Evolutionary conservation across 2,888 invertebrate genomes (phyloP).

Genomic region (Hirtodrosophila cameraria): DNA sequence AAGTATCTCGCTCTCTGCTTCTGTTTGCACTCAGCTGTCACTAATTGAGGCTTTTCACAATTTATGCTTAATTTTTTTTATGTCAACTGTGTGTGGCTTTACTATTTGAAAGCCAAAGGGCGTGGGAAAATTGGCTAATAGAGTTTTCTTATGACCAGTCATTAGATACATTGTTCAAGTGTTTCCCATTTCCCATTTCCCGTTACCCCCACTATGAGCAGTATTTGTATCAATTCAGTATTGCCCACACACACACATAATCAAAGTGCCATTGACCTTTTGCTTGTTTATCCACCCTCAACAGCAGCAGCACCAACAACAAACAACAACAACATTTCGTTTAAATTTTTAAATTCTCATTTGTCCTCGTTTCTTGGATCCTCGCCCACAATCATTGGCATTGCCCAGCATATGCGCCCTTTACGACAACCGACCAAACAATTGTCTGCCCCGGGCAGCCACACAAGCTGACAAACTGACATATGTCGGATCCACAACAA

Average conservation of each 20-base stretch:
- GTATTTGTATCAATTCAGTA: conserved; percentile 11
- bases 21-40: conserved; percentile 32
- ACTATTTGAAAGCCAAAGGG: conserved; percentile 14
- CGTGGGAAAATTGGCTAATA: conserved; percentile 33
- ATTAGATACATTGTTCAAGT: conserved; percentile 6
- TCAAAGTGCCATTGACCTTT: conserved; percentile 20
- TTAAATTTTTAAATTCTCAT: conserved; percentile 24
- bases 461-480: too few species aligned
- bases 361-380: conserved; percentile 2
- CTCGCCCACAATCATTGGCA: background rate
- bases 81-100: conserved; percentile 26
- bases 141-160: conserved; percentile 22
- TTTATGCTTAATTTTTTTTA: conserved; percentile 44
- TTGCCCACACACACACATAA: conserved; percentile 10
- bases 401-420: too few species aligned
- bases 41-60: conserved; percentile 41
- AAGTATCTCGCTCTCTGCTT: conserved; percentile 3
- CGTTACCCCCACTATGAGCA: background rate
- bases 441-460: conserved; percentile 13
- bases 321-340: background rate
- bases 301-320: too few species aligned
- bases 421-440: background rate
- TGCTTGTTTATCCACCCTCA: background rate
- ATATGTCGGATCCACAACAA: conserved; percentile 15
- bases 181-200: background rate